These are phyloP conservation scores for Pterophyllum scalare DNA, from an alignment of 2,113 vertebrate genomes.

Conservation along the genomic window DNA sequence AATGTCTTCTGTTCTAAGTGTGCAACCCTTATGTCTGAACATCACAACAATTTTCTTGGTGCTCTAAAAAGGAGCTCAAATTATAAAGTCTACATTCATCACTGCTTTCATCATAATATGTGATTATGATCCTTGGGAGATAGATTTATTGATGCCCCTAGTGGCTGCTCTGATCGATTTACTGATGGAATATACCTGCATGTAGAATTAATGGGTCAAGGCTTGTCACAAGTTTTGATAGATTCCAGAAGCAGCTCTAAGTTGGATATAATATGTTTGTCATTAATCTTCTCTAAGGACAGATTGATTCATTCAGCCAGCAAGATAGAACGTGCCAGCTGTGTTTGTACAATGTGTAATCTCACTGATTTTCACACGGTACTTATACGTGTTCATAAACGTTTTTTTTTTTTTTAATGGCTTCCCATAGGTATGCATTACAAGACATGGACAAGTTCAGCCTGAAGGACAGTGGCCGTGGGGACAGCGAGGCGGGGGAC, in stretches of 20 bases:
- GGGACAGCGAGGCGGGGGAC: slow-evolving; percentile 98
- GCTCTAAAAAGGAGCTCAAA: not conserved
- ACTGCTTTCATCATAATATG: slow-evolving; percentile 39
- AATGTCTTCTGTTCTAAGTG: slow-evolving; percentile 55
- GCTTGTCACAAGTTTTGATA: slow-evolving; percentile 43
- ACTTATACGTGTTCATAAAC: slow-evolving; percentile 21
- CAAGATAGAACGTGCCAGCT: not conserved
- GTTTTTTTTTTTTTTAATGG: not conserved
- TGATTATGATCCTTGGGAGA: slow-evolving; percentile 39
- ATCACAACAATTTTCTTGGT: slow-evolving; percentile 26
- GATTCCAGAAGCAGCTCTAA: slow-evolving; percentile 46
- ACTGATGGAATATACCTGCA: slow-evolving; percentile 52
- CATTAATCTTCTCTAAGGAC: slow-evolving; percentile 23
- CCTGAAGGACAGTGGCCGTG: slow-evolving; percentile 98
- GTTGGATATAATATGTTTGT: slow-evolving; percentile 54
- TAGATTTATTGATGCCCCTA: slow-evolving; percentile 54
- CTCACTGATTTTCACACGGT: not conserved
- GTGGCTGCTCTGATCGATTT: slow-evolving; percentile 60
- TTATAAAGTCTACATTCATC: slow-evolving; percentile 54
- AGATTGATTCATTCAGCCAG: slow-evolving; percentile 19
- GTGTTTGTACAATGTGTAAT: not conserved
- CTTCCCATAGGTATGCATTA: slow-evolving; percentile 88
- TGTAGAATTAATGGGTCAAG: slow-evolving; percentile 43
- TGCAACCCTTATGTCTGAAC: slow-evolving; percentile 57
- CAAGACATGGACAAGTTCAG: slow-evolving; percentile 99